Evolutionary conservation across 2,113 vertebrate genomes (phyloP).

Genomic region (Semnornis frantzii): DNA sequence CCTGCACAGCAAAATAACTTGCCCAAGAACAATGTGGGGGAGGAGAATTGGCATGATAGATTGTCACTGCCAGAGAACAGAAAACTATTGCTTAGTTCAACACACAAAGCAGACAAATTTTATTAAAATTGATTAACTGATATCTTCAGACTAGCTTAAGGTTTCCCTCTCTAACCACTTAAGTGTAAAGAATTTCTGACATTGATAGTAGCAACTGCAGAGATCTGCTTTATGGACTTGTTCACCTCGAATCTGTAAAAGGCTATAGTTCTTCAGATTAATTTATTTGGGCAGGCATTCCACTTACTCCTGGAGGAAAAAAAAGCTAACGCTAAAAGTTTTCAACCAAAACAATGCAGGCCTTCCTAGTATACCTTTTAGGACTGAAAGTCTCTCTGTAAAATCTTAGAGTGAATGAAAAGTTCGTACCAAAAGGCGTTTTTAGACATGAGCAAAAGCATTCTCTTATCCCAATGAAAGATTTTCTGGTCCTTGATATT

Average conservation of each 20-base stretch:
- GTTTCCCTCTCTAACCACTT: conserved; percentile 3
- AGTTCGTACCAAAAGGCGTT: neutral
- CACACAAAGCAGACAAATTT: neutral
- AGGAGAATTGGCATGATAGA: neutral
- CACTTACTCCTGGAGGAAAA: neutral
- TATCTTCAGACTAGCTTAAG: neutral
- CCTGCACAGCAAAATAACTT: neutral
- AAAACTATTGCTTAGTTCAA: neutral
- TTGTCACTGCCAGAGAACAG: neutral
- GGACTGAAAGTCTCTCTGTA: neutral
- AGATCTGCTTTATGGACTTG: neutral
- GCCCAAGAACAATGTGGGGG: neutral
- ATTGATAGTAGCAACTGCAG: neutral
- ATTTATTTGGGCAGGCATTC: neutral
- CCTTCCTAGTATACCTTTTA: neutral
- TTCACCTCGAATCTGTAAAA: neutral
- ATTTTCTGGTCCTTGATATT: neutral
- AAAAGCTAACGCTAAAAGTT: neutral
- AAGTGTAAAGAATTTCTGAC: neutral
- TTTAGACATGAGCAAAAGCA: neutral
- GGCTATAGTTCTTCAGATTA: neutral
- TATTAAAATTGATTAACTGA: neutral
- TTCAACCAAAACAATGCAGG: neutral
- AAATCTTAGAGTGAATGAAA: neutral
- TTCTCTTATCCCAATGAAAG: neutral